Conservation (phyloP, 2,888 invertebrate species). For the Cephalotes varians region DNA sequence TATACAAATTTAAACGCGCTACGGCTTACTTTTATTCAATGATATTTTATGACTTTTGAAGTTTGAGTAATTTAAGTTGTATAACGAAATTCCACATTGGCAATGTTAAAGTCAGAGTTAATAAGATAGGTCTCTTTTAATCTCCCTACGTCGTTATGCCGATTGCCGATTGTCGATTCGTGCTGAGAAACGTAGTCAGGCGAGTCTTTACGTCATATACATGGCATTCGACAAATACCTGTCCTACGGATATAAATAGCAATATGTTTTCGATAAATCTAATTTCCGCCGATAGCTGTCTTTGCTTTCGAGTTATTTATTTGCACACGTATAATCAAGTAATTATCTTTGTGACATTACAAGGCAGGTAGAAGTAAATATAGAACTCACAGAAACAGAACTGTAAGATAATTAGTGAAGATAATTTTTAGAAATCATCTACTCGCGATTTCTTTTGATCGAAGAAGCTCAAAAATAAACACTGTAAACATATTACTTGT, state of each 20-base stretch:
- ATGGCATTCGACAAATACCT: slow-evolving; percentile 6
- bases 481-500: background rate
- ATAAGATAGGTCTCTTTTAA: background rate
- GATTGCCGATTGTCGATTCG: background rate
- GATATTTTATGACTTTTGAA: background rate
- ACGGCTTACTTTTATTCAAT: background rate
- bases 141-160: background rate
- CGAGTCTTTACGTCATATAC: slow-evolving; percentile 6
- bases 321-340: background rate
- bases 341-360: slow-evolving; percentile 13
- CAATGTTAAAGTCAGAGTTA: background rate
- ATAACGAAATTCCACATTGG: background rate
- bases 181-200: background rate
- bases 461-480: background rate
- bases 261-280: slow-evolving; percentile 12
- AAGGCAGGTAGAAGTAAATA: background rate
- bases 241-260: slow-evolving; percentile 42
- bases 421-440: background rate
- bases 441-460: background rate
- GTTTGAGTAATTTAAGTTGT: background rate
- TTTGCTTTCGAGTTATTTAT: slow-evolving; percentile 38
- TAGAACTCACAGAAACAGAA: background rate
- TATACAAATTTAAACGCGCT: background rate
- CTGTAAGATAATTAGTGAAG: background rate
- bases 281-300: background rate